Percentiles rank a stretch among this genome's conserved stretches.
Conservation (phyloP, 2,113 vertebrate genomes). For the Vombatus ursinus region DNA sequence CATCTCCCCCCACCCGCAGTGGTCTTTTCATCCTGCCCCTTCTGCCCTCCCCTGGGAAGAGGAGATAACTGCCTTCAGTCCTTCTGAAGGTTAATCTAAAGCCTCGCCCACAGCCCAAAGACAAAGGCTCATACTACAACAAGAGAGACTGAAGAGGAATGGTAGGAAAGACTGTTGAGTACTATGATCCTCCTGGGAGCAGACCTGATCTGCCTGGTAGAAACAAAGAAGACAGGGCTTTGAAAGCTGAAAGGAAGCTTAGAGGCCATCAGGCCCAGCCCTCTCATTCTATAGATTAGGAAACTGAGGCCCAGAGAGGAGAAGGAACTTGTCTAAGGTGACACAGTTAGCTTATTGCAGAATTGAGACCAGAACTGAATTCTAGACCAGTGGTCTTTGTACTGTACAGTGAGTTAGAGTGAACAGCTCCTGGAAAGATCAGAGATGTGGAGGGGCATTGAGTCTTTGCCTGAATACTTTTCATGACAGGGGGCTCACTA, state of each 20-base stretch:
- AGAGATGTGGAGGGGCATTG: neutral
- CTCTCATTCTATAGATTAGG: neutral
- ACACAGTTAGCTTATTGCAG: neutral
- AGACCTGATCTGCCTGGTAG: neutral
- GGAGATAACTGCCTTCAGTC: neutral
- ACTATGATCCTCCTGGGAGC: neutral
- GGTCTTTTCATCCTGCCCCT: fast-evolving
- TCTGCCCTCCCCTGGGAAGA: neutral
- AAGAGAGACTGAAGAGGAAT: neutral
- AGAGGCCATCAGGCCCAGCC: neutral
- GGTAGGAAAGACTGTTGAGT: neutral
- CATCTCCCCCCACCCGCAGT: neutral
- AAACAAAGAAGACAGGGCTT: neutral
- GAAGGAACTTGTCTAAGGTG: neutral
- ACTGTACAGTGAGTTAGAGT: neutral
- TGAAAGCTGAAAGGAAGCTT: neutral
- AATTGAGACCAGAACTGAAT: neutral
- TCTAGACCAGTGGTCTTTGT: neutral
- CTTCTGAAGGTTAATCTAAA: neutral
- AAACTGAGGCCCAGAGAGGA: neutral
- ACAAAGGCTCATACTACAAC: neutral
- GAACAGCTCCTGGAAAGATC: neutral
- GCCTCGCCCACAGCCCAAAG: neutral
- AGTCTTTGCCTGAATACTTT: neutral
- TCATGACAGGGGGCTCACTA: neutral